phyloP scores from a whole-genome alignment of 2,797 vertebrate genomes.

The Prionace glauca region DNA sequence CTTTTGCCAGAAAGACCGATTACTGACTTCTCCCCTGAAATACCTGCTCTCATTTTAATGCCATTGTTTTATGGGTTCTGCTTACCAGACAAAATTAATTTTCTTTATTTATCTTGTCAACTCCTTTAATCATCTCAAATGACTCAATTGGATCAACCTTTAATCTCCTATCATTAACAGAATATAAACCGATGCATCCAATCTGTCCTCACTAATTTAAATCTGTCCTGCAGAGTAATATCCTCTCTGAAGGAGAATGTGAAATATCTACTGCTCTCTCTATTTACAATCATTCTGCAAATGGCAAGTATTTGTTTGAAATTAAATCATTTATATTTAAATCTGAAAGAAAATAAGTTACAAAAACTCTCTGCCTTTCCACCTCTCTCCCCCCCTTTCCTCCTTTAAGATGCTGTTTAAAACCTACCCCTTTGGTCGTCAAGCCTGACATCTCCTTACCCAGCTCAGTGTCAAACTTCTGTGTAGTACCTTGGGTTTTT shows the following conservation, averaged over 20 bases:
- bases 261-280: neutral
- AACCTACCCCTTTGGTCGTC: too few species aligned
- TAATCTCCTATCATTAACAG: neutral
- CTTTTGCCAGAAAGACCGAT: neutral
- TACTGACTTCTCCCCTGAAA: neutral
- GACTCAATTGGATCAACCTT: neutral
- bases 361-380: neutral
- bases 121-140: neutral
- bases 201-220: neutral
- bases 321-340: neutral
- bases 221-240: neutral
- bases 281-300: neutral
- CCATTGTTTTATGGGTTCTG: neutral
- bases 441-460: neutral
- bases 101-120: neutral
- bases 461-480: too few species aligned
- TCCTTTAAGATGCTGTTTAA: neutral
- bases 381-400: neutral
- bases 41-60: neutral
- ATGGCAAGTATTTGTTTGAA: neutral
- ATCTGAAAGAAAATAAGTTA: constrained; percentile 23
- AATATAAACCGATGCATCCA: neutral
- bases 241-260: neutral
- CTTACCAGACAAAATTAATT: neutral
- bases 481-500: neutral